Evolutionary conservation across 1,140 invertebrate species (phyloP).

Genomic region (Spodoptera frugiperda): DNA sequence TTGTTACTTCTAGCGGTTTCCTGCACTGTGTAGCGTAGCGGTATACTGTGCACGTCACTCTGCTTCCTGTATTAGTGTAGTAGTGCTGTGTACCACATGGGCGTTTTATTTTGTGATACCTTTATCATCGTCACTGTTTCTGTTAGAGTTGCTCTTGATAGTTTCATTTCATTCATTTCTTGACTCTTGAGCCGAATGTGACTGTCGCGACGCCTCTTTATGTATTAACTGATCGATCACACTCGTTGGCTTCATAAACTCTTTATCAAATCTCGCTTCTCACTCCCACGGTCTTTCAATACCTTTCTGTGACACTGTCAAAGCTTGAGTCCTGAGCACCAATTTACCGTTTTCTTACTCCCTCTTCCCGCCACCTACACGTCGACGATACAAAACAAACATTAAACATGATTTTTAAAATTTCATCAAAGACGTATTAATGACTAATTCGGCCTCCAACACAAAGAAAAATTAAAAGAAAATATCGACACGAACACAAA

Average conservation of each 20-base stretch:
- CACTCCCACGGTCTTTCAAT: slow-evolving; percentile 72
- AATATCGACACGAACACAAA: slow-evolving; percentile 73
- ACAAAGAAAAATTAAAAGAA: slow-evolving; percentile 56
- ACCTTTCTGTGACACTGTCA: slow-evolving; percentile 73
- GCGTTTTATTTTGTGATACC: slow-evolving; percentile 86
- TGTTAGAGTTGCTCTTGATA: slow-evolving; percentile 84
- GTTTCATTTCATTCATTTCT: slow-evolving; percentile 83
- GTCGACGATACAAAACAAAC: slow-evolving; percentile 63
- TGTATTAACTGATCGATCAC: slow-evolving; percentile 66
- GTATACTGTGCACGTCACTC: slow-evolving; percentile 76
- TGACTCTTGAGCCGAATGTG: slow-evolving; percentile 77
- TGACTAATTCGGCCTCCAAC: slow-evolving; percentile 72
- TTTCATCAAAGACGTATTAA: slow-evolving; percentile 49
- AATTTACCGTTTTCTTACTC: slow-evolving; percentile 65
- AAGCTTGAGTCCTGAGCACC: slow-evolving; percentile 79
- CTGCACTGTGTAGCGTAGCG: slow-evolving; percentile 67
- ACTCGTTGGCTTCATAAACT: slow-evolving; percentile 73
- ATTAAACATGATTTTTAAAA: slow-evolving; percentile 54
- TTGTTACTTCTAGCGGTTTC: slow-evolving; percentile 62
- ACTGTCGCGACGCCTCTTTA: slow-evolving; percentile 76
- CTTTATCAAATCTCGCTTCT: slow-evolving; percentile 69
- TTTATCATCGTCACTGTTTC: slow-evolving; percentile 83
- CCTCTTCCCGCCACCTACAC: slow-evolving; percentile 65
- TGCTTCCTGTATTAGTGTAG: slow-evolving; percentile 74
- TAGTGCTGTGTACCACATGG: slow-evolving; percentile 75